Base-by-base conservation (phyloP, 2,888 invertebrate genomes). In the Mellilla xanthometata region DNA sequence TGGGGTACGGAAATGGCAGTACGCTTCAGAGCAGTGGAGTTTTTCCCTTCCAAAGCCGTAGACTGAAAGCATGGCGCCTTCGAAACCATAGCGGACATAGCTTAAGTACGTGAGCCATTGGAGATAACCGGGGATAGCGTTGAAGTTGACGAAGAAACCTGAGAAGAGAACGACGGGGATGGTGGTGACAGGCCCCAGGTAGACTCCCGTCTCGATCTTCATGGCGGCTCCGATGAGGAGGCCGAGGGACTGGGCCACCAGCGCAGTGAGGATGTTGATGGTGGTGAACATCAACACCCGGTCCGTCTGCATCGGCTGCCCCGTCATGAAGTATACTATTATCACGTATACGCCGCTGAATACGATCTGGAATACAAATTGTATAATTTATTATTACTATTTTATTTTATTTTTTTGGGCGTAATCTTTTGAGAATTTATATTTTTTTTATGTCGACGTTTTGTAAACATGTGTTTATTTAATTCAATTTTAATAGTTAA, bases 271-370 rank as follows among this genome's bases (percentile, higher is more conserved):
- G 49, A 97, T 95, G 72, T 90, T 90, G 50, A 90, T 90, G 8
- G 93, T 91, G 4, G 95, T 91, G 65, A 95, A 95, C 94, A 96
- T 95, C 26, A 94, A 86, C 70, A 96, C 95, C 39, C 98, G 92
- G 48, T 94, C 92, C 39, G 93, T 91, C 69, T 98, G 97, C 86
- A 95, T 92, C n/a, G 98, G 98, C 79, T 99, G 98, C 5, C 96
- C 95, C 13, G 98, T 98, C 93, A 98, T 95, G 86, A 97, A 97
- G 87, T 98, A 99, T 7, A 98, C 97, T 59, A 98, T 97, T 62
- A 95, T 92, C 43, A 96, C 94, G 78, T 96, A 97, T 15, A 96
- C 93, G 43, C 95, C 93, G 38, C 96, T 96, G 78, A 96, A 95
- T 49, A 96, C 91, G 51, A 97, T 93, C 96, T 97, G 91, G 2